phyloP scores from a whole-genome alignment of 2,888 invertebrate genomes.

The Hoplodrina ambigua region DNA sequence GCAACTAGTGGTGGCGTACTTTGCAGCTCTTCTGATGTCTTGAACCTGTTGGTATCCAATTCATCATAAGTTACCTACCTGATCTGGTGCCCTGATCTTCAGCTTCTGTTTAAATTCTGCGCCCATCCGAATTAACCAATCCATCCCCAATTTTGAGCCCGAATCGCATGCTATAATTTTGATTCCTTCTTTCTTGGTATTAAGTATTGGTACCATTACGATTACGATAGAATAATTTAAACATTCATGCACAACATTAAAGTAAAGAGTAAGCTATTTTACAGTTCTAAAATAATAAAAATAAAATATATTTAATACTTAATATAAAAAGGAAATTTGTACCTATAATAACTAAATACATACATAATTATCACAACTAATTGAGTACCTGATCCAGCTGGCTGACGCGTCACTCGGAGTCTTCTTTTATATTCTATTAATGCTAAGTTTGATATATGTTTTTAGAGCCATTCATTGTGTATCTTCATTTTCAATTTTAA shows the following conservation, averaged over 20 bases:
- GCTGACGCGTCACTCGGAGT: constrained; percentile 5
- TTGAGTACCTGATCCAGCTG: constrained; percentile 37
- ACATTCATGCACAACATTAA: constrained; percentile 43
- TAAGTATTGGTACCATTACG: constrained; percentile 17
- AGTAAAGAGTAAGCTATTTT: constrained; percentile 41
- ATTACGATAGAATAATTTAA: constrained; percentile 17
- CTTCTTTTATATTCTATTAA: constrained; percentile 2
- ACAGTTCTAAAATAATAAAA: constrained; percentile 45
- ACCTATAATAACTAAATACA: constrained; percentile 18
- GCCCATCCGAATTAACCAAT: constrained; percentile 11
- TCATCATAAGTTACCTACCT: constrained; percentile 53
- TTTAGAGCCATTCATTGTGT: neutral
- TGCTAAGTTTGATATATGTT: neutral
- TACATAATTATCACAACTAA: constrained; percentile 14
- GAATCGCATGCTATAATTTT: constrained; percentile 18
- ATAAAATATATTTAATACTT: constrained; percentile 29
- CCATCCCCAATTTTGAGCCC: constrained; percentile 43
- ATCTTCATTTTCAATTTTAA: neutral
- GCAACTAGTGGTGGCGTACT: constrained; percentile 48
- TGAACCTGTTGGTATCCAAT: constrained; percentile 58
- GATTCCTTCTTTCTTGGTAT: constrained; percentile 8
- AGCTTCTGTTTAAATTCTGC: constrained; percentile 24
- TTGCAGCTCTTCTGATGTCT: constrained; percentile 43
- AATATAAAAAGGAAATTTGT: constrained; percentile 17
- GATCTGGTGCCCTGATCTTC: constrained; percentile 24